Base-by-base conservation (phyloP, 2,888 invertebrate genomes). In the Polietes domitor region DNA sequence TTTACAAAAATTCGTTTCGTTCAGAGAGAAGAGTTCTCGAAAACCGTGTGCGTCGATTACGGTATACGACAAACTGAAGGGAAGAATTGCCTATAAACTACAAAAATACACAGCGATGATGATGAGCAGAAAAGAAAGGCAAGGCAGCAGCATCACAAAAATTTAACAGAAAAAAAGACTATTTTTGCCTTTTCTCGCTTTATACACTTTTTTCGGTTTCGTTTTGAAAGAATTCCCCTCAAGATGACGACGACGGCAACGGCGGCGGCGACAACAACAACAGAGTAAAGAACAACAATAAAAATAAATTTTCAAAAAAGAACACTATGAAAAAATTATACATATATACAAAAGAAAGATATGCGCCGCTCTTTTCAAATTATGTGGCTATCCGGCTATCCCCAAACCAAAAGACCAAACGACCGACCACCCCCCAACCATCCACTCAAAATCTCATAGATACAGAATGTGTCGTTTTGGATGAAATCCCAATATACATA, bases 61-160 rank as follows among this genome's bases (percentile, higher is more conserved):
- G 80, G 84, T 77, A 77, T 83, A 74, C 86, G 85, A 76, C 85
- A 83, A 83, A 87, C 86, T 86, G 81, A 87, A 87, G 86, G 85
- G 86, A 87, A 85, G 37, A 73, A 74, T 80, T 80, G 82, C 85
- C 82, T 80, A 82, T 80, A 82, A 82, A 82, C 82, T 82, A 79
- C 78, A 78, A 81, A 84, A 78, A 81, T 81, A 79, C 78, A 79
- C 78, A 81, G 53, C 70, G 12, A 77, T 71, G 70, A 80, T 63
- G 53, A 43, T 41, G 19, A 55, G n/a, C n/a, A n/a, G 75, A 77
- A 75, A 76, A 28, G 47, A 61, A 21, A 76, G 21, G n/a, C 55
- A 75, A 77, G n/a, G 53, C 37, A 43, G 41, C 61, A 79, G 85
- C 82, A 82, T 82, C 80, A 76, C 53, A 50, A 79, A 78, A 78